These are phyloP conservation scores for Pollicipes pollicipes DNA, from an alignment of 1,140 invertebrate species.

Conservation along the genomic window DNA sequence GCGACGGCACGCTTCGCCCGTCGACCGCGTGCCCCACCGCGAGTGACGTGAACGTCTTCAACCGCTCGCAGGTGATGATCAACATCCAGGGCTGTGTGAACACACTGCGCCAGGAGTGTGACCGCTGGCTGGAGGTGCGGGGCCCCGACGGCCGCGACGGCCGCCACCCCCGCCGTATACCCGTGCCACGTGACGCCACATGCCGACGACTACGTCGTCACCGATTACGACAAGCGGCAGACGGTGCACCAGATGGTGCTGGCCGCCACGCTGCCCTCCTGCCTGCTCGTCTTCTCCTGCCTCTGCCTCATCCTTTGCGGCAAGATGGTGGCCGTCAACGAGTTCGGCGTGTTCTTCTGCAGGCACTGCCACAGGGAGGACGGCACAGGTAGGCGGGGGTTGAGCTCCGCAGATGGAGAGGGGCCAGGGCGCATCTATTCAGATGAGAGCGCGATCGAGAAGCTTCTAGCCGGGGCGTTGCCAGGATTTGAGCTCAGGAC, in stretches of 20 bases:
- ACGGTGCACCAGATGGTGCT: conserved; percentile 63
- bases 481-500: too few species aligned
- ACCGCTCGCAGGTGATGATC: conserved; percentile 63
- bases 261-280: conserved; percentile 55
- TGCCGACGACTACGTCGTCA: conserved; percentile 45
- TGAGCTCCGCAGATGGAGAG: too few species aligned
- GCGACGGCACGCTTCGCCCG: too few species aligned
- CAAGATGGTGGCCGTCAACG: conserved; percentile 26
- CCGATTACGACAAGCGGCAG: conserved; percentile 53
- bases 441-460: too few species aligned
- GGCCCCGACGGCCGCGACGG: conserved; percentile 72
- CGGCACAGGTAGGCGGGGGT: too few species aligned
- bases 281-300: conserved; percentile 64
- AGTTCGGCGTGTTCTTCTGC: conserved; percentile 7
- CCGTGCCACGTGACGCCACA: conserved; percentile 54
- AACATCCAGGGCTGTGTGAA: conserved; percentile 52
- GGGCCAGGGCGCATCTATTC: too few species aligned
- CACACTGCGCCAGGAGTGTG: conserved; percentile 66
- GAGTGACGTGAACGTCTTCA: conserved; percentile 34
- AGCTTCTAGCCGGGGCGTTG: too few species aligned
- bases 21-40: not conserved
- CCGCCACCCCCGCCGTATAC: conserved; percentile 59
- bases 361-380: not conserved
- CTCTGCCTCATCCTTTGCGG: conserved; percentile 65
- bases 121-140: conserved; percentile 58